phyloP scores from a whole-genome alignment of 2,113 vertebrate species.

The Chiloscyllium plagiosum region DNA sequence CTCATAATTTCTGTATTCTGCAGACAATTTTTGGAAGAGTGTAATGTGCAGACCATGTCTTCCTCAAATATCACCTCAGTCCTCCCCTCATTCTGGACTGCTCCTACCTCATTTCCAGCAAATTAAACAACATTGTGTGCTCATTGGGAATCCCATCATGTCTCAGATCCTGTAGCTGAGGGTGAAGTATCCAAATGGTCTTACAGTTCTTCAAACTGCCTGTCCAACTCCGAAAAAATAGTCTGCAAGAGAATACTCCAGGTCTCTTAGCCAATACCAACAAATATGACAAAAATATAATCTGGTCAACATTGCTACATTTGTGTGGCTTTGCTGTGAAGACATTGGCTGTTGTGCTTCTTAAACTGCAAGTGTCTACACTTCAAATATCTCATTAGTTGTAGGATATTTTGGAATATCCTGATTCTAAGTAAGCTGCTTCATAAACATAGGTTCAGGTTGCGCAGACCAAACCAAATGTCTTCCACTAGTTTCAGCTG shows the following conservation, averaged over 20 bases:
- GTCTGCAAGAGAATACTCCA: neutral
- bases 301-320: neutral
- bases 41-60: neutral
- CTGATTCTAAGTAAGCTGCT: neutral
- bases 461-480: neutral
- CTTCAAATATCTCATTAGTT: neutral
- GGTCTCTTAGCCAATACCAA: neutral
- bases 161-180: neutral
- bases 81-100: neutral
- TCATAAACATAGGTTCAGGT: neutral
- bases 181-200: neutral
- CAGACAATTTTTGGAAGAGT: neutral
- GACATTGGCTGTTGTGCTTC: neutral
- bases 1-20: neutral
- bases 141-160: neutral
- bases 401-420: neutral
- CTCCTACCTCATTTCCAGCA: neutral
- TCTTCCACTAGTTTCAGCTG: neutral
- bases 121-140: neutral
- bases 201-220: neutral
- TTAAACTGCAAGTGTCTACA: neutral
- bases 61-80: neutral
- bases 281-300: neutral
- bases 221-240: neutral
- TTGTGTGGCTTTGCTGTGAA: neutral